phyloP scores from a whole-genome alignment of 1,140 invertebrate species.

The Mycetomoellerius zeteki region DNA sequence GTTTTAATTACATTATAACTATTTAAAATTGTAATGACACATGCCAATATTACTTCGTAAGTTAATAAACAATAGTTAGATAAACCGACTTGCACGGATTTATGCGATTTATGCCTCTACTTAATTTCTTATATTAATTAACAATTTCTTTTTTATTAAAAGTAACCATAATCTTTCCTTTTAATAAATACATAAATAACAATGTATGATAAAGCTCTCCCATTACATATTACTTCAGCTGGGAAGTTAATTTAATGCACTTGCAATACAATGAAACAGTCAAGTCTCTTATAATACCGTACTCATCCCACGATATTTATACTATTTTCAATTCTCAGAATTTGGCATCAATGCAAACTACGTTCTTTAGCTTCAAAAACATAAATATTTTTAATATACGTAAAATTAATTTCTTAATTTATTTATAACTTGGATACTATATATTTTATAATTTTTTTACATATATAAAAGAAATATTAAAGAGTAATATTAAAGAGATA shows the following conservation, averaged over 20 bases:
- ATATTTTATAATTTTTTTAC: background rate
- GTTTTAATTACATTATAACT: too few species aligned
- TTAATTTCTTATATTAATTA: too few species aligned
- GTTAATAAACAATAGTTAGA: too few species aligned
- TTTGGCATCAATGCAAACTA: slow-evolving; percentile 15
- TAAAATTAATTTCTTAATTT: background rate
- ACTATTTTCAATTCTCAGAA: slow-evolving; percentile 26
- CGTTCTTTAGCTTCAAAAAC: background rate
- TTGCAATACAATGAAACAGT: slow-evolving; percentile 7
- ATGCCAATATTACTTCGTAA: too few species aligned
- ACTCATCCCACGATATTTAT: background rate
- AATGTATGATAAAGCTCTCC: too few species aligned
- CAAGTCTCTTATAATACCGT: background rate
- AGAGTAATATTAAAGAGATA: background rate
- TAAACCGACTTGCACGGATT: too few species aligned
- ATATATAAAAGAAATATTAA: background rate
- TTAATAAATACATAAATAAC: too few species aligned
- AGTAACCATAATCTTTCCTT: too few species aligned
- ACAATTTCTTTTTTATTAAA: too few species aligned
- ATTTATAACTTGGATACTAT: background rate
- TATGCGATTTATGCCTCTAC: too few species aligned
- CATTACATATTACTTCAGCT: too few species aligned
- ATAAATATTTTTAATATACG: background rate
- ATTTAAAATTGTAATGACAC: too few species aligned
- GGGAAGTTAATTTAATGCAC: background rate